These are phyloP conservation scores for Momotus momota DNA, from an alignment of 2,797 vertebrate genomes.

Conservation along the genomic window DNA sequence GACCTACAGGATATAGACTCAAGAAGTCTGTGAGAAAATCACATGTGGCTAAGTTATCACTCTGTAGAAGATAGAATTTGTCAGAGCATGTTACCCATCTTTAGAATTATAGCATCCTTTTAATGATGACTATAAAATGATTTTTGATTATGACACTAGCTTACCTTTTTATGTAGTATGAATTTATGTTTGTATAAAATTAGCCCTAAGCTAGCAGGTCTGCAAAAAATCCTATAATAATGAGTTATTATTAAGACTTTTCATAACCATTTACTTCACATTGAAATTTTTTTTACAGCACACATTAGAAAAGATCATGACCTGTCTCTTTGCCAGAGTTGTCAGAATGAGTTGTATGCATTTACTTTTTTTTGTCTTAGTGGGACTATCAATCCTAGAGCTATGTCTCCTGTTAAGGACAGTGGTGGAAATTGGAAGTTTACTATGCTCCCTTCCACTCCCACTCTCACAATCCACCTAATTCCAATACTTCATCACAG, in stretches of 20 bases:
- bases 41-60: background rate
- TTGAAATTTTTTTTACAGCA: background rate
- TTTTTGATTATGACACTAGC: slow-evolving; percentile 30
- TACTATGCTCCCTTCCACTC: background rate
- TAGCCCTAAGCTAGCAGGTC: background rate
- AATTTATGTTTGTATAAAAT: slow-evolving; percentile 35
- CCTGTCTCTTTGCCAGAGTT: background rate
- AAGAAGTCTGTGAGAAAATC: background rate
- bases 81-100: background rate
- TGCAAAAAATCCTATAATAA: background rate
- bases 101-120: slow-evolving; percentile 13
- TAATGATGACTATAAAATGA: background rate
- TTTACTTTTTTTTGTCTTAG: background rate
- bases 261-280: background rate
- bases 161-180: slow-evolving; percentile 54
- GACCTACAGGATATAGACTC: background rate
- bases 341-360: background rate
- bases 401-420: background rate
- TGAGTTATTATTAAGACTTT: slow-evolving; percentile 12
- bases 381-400: background rate
- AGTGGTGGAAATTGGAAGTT: background rate
- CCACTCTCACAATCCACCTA: background rate
- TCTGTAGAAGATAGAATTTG: background rate
- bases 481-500: background rate
- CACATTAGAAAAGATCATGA: background rate